phyloP scores from a whole-genome alignment of 2,888 invertebrate genomes.

The Cantharis flavilabris region DNA sequence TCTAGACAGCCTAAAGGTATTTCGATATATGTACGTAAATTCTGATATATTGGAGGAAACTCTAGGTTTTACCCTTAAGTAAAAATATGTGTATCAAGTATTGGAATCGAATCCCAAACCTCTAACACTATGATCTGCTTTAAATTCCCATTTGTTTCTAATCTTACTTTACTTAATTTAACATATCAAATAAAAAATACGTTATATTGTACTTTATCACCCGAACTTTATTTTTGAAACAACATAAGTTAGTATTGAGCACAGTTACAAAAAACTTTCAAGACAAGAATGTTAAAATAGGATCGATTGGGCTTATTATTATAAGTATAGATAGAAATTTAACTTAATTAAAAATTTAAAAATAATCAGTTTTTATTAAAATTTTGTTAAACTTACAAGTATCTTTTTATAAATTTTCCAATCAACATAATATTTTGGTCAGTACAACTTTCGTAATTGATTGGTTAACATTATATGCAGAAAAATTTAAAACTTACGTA shows the following conservation, averaged over 20 bases:
- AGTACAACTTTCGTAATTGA: background rate
- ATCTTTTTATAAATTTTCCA: background rate
- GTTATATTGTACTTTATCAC: background rate
- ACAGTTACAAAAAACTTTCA: background rate
- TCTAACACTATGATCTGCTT: constrained; percentile 53
- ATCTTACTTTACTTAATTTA: constrained; percentile 31
- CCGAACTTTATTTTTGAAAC: background rate
- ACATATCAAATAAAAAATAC: background rate
- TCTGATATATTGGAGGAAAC: constrained; percentile 52
- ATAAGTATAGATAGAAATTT: too few relatives aligned
- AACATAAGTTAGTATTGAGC: background rate
- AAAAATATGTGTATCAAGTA: constrained; percentile 58
- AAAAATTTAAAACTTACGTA: background rate
- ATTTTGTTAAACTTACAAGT: background rate
- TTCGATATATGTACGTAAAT: constrained; percentile 54
- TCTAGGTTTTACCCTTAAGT: constrained; percentile 53
- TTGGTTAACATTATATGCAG: background rate
- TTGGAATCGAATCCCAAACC: constrained; percentile 54
- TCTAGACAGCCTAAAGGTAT: constrained; percentile 54
- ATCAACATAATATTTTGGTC: background rate
- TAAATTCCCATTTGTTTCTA: constrained; percentile 55
- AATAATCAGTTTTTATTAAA: background rate
- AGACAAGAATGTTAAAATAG: background rate
- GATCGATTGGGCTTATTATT: background rate
- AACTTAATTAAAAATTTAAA: too few relatives aligned